These are phyloP conservation scores for Sandelia bainsii DNA, from an alignment of 2,797 vertebrate species.

Conservation along the genomic window DNA sequence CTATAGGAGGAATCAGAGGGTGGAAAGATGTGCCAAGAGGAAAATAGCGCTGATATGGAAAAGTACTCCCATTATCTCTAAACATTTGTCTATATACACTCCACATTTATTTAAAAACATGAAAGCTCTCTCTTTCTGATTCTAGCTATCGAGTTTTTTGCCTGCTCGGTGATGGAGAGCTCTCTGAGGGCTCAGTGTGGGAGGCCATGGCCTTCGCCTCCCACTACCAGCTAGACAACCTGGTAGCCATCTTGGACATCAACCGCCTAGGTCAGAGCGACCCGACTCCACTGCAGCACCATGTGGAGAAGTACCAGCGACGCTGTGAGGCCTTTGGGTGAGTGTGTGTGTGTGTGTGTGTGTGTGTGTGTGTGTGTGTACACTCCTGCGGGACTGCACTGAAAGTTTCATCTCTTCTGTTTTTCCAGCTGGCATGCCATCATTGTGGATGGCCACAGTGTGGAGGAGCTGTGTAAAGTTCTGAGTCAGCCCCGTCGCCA, in stretches of 20 bases:
- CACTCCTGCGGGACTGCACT: neutral
- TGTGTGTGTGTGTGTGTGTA: too few species aligned
- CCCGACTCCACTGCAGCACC: constrained; percentile 91
- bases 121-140: constrained; percentile 1
- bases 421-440: constrained; percentile 88
- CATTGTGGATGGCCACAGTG: constrained; percentile 93
- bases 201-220: constrained; percentile 94
- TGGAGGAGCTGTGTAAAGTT: constrained; percentile 94
- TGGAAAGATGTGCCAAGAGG: constrained; percentile 2
- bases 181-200: constrained; percentile 94
- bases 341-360: neutral
- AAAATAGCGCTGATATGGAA: constrained; percentile 23
- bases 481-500: constrained; percentile 90
- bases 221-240: constrained; percentile 92
- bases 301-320: constrained; percentile 91
- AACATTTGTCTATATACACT: neutral
- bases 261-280: constrained; percentile 95
- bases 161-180: constrained; percentile 92
- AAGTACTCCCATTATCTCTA: neutral
- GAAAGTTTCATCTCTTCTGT: constrained; percentile 20
- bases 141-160: constrained; percentile 91
- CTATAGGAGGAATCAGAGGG: constrained; percentile 15
- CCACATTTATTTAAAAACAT: neutral
- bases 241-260: constrained; percentile 92
- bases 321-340: constrained; percentile 94